Evolutionary conservation across 2,797 vertebrate genomes (phyloP).

Genomic region (Novumbra hubbsi): DNA sequence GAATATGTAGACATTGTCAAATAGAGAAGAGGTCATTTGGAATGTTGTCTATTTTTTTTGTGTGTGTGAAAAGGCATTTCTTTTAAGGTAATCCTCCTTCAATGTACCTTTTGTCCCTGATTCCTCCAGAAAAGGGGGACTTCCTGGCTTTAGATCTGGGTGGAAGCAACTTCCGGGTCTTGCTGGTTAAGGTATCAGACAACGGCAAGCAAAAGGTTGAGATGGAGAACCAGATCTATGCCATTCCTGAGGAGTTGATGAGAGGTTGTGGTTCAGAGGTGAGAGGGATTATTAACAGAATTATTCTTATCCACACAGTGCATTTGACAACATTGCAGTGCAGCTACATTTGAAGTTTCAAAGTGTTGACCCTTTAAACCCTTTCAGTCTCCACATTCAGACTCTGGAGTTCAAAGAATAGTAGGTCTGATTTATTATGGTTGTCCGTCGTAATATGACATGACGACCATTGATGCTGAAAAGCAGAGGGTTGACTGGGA

Average conservation of each 20-base stretch:
- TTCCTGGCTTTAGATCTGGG: slow-evolving; percentile 93
- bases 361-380: too few species aligned
- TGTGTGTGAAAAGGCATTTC: not conserved
- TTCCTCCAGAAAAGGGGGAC: slow-evolving; percentile 84
- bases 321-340: not conserved
- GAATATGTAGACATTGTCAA: too few species aligned
- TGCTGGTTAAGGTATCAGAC: slow-evolving; percentile 85
- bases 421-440: too few species aligned
- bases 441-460: too few species aligned
- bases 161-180: slow-evolving; percentile 90
- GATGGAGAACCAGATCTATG: slow-evolving; percentile 93
- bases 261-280: slow-evolving; percentile 86
- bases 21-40: too few species aligned
- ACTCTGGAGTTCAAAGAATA: too few species aligned
- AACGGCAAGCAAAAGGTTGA: slow-evolving; percentile 87
- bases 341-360: not conserved
- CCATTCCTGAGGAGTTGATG: slow-evolving; percentile 90
- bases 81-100: not conserved
- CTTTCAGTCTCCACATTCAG: too few species aligned
- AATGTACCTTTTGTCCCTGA: not conserved
- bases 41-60: too few species aligned
- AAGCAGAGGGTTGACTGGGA: too few species aligned
- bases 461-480: too few species aligned
- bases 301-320: too few species aligned
- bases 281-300: slow-evolving; percentile 15